Base-by-base conservation (phyloP, 1,140 invertebrate genomes). In the Drosophila melanica region DNA sequence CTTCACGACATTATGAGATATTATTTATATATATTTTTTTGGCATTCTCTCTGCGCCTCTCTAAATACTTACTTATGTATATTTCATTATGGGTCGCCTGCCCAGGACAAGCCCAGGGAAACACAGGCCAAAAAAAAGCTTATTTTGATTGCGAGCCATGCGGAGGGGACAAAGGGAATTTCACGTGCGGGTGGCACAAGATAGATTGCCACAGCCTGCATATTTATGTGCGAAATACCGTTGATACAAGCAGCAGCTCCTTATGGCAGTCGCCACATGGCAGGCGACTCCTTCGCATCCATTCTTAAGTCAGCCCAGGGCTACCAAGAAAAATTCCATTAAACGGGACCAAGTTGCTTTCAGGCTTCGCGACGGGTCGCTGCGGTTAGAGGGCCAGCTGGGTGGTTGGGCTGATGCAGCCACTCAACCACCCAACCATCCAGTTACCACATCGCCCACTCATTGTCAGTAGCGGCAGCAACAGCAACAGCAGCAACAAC, bases 151-250 rank as follows among this genome's bases (percentile, higher is more conserved):
- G 72, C 55, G 55, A 42, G 35, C 37, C 18, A 12, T n/a, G 37
- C 8, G 35, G 53, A 20, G 14, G 16, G 75, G 59, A 89, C 84
- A 87, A 87, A 89, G 65, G 82, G 79, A 77, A 82, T 79, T 82
- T 82, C 76, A 89, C 72, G 76, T 89, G 84, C 85, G 84, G 82
- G 69, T 80, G 84, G 53, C 60, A 67, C 60, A 90, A 87, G 89
- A 90, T 90, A 90, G 89, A 90, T 90, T 90, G 80, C 66, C 71
- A 71, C 67, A 66, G 50, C 44, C 67, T 69, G 67, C 51, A 90
- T 81, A 90, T 90, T 90, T 90, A 90, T 90, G 80, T 90, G 82
- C 82, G 80, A 89, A 90, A 81, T 86, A 86, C 71, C 63, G 54
- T 75, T 66, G 77, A 84, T 75, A 85, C 64, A 60, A 77, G 65